These are phyloP conservation scores for Acleris sparsana DNA, from an alignment of 2,888 invertebrate species.

Conservation along the genomic window DNA sequence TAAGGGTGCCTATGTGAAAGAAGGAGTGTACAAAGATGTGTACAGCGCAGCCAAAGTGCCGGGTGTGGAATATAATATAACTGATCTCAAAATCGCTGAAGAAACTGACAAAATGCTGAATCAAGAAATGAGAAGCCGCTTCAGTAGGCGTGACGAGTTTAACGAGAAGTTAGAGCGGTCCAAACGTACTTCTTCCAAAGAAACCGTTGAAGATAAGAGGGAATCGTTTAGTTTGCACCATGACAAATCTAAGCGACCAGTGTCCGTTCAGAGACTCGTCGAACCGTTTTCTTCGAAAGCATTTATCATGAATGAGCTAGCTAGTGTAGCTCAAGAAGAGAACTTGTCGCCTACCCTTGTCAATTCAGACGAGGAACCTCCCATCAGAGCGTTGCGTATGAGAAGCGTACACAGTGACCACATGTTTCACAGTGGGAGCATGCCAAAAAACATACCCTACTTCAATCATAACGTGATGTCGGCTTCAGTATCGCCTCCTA, in stretches of 20 bases:
- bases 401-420: conserved; percentile 66
- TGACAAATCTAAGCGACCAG: conserved; percentile 69
- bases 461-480: conserved; percentile 68
- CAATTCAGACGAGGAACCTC: conserved; percentile 67
- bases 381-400: conserved; percentile 65
- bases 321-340: conserved; percentile 60
- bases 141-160: conserved; percentile 71
- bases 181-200: conserved; percentile 69
- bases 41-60: conserved; percentile 76
- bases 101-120: conserved; percentile 79
- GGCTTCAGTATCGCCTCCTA: conserved; percentile 69
- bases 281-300: conserved; percentile 73
- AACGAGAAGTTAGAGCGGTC: conserved; percentile 63
- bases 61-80: conserved; percentile 75
- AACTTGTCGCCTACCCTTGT: conserved; percentile 56
- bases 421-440: conserved; percentile 71
- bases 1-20: conserved; percentile 79
- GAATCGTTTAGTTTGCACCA: conserved; percentile 67
- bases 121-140: conserved; percentile 69
- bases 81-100: conserved; percentile 80
- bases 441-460: conserved; percentile 75
- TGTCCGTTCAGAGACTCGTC: conserved; percentile 66
- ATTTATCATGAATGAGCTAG: conserved; percentile 70
- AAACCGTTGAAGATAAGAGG: conserved; percentile 63
- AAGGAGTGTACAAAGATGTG: conserved; percentile 76